Conservation (phyloP, 2,797 vertebrate species). For the Pseudopleuronectes americanus region DNA sequence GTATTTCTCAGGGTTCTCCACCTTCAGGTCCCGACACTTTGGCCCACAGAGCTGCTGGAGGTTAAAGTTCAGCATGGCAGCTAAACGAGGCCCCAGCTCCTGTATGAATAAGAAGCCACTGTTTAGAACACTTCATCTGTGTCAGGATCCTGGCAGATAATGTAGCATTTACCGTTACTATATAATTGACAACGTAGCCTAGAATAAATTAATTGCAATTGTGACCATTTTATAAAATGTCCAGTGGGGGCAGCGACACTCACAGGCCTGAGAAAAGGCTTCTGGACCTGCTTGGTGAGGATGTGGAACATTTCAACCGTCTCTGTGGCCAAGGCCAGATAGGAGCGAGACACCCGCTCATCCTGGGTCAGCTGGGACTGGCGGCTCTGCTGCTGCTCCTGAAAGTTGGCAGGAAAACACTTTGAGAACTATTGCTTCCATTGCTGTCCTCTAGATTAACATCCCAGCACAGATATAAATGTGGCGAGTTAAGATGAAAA, state of each 20-base stretch:
- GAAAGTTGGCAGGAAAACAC: conserved; percentile 29
- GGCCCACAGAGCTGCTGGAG: conserved; percentile 98
- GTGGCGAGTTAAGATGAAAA: background rate
- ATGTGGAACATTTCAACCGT: conserved; percentile 99
- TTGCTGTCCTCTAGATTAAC: background rate
- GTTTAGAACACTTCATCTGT: background rate
- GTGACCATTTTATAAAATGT: background rate
- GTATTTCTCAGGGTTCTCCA: conserved; percentile 98
- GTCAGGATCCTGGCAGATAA: background rate
- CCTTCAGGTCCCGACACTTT: conserved; percentile 98
- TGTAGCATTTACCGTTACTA: background rate
- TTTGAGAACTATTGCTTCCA: background rate
- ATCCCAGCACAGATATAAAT: background rate
- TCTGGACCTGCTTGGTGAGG: conserved; percentile 99
- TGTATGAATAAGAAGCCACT: conserved; percentile 47
- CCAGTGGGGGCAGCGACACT: conserved; percentile 74
- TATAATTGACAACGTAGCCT: background rate
- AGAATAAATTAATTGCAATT: background rate
- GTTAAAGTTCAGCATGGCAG: conserved; percentile 99
- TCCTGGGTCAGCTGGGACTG: conserved; percentile 98
- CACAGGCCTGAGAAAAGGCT: conserved; percentile 98
- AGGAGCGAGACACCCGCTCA: conserved; percentile 96
- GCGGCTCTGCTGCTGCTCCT: conserved; percentile 98
- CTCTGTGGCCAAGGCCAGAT: conserved; percentile 96
- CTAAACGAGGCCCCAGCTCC: conserved; percentile 96